A percentile compares a stretch with the other conserved stretches of the same genome.
Evolutionary conservation across 1,140 invertebrate genomes (phyloP).

Genomic region (Melanaphis sacchari): DNA sequence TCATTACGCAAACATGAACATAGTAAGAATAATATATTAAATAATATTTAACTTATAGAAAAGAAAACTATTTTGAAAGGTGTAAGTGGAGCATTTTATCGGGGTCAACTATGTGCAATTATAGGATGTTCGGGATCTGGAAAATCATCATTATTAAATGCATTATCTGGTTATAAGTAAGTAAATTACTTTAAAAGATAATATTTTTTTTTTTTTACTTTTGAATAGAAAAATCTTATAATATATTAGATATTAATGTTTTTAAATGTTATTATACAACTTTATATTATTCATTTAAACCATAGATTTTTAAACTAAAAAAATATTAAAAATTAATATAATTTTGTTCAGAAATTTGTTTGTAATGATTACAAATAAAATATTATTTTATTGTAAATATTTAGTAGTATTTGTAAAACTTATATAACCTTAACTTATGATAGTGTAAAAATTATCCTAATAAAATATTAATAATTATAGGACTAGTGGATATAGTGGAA

Average conservation of each 20-base stretch:
- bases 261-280: not conserved
- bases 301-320: too few species aligned
- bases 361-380: not conserved
- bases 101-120: constrained; percentile 85
- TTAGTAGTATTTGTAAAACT: not conserved
- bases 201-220: not conserved
- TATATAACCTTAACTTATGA: not conserved
- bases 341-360: not conserved
- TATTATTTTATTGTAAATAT: not conserved
- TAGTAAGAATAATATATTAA: not conserved
- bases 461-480: constrained; percentile 28
- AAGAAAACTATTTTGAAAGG: constrained; percentile 83
- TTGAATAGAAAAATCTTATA: not conserved
- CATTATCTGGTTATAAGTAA: constrained; percentile 89
- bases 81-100: constrained; percentile 82
- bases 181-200: constrained; percentile 59
- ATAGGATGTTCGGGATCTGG: constrained; percentile 94
- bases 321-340: not conserved
- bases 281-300: not conserved
- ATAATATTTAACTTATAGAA: constrained; percentile 63
- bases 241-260: not conserved
- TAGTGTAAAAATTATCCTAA: not conserved
- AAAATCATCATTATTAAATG: constrained; percentile 91
- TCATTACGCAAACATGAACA: not conserved
- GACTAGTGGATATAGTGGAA: constrained; percentile 29